These are phyloP conservation scores for Stenodema calcarata DNA, from an alignment of 2,888 invertebrate genomes.

Conservation along the genomic window DNA sequence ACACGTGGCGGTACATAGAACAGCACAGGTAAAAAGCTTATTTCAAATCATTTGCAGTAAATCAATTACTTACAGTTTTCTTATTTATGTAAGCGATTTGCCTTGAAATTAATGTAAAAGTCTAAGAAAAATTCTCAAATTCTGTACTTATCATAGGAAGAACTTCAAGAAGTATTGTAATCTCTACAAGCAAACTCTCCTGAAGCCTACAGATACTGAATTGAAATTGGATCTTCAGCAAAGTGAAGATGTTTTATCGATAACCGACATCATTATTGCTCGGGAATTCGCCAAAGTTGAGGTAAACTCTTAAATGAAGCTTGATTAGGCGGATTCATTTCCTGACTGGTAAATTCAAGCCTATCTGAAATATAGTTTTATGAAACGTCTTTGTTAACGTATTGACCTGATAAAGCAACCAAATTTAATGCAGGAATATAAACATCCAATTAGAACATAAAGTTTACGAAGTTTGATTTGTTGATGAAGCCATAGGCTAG, in stretches of 20 bases:
- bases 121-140: too few relatives aligned
- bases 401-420: too few relatives aligned
- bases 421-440: too few relatives aligned
- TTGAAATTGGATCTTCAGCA: conserved; percentile 75
- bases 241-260: conserved; percentile 76
- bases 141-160: conserved; percentile 60
- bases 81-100: not conserved
- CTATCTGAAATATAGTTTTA: too few relatives aligned
- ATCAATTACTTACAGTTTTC: not conserved
- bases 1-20: conserved; percentile 75
- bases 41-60: too few relatives aligned
- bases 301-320: too few relatives aligned
- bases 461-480: too few relatives aligned
- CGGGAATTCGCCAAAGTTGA: conserved; percentile 80
- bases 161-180: conserved; percentile 74
- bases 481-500: too few relatives aligned
- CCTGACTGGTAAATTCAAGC: not conserved
- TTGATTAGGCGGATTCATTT: too few relatives aligned
- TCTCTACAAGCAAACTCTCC: conserved; percentile 73
- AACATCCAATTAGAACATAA: too few relatives aligned
- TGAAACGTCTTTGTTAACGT: too few relatives aligned
- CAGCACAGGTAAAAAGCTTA: conserved; percentile 69
- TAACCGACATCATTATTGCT: conserved; percentile 78
- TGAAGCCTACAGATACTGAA: conserved; percentile 76
- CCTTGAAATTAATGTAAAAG: not conserved